Conservation (phyloP, 2,113 vertebrate genomes). For the Oceanodroma tethys region DNA sequence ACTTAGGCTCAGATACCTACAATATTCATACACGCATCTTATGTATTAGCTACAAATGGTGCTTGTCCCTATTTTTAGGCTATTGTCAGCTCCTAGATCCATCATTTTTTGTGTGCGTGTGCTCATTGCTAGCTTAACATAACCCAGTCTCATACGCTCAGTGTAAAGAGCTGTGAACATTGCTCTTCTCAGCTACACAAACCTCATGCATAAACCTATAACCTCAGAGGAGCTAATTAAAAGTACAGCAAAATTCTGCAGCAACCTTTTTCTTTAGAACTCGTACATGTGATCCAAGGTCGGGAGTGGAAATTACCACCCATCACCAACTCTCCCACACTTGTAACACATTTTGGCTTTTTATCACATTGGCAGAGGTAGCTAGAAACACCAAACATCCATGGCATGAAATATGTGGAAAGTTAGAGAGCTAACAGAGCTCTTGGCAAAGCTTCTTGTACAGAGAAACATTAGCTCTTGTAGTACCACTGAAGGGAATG, state of each 20-base stretch:
- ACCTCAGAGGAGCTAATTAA: conserved; percentile 24
- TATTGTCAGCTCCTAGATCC: neutral
- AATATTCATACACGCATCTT: neutral
- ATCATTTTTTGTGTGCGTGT: neutral
- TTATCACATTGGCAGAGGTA: neutral
- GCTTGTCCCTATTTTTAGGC: neutral
- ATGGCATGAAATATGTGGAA: neutral
- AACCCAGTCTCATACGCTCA: neutral
- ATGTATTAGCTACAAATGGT: neutral
- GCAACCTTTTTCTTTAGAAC: neutral
- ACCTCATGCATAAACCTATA: neutral
- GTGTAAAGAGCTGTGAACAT: neutral
- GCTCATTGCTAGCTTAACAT: neutral
- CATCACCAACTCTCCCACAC: neutral
- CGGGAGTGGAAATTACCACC: neutral
- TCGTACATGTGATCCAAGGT: neutral
- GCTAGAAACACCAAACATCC: neutral
- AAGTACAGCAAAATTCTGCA: neutral
- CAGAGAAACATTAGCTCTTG: neutral
- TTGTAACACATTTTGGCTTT: neutral
- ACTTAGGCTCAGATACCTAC: neutral
- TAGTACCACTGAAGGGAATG: neutral
- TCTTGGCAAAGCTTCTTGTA: neutral
- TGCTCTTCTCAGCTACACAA: neutral
- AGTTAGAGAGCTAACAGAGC: neutral